Base-by-base conservation (phyloP, 1,140 invertebrate species). In the Cyclargus thomasi region DNA sequence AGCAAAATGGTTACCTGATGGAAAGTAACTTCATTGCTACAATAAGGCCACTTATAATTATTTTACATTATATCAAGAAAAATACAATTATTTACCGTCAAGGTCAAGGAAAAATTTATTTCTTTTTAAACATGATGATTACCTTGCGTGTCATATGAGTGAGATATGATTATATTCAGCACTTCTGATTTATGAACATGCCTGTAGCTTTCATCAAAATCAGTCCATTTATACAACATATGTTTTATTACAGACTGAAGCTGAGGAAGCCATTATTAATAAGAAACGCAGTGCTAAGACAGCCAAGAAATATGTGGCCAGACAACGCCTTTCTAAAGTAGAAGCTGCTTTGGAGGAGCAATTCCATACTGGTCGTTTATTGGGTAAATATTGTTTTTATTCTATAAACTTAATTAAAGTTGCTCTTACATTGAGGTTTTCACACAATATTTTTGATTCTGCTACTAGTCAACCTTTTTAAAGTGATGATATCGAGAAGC, bases 341-440 rank as follows among this genome's bases (percentile, higher is more conserved):
- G 99, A 99, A 83, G 93, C 94, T 71, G 94, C 94, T 68, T 81
- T 99, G 53, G 97, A 99, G 91, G 98, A 99, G 90, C 98, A 99
- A 90, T 99, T 99, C 93, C 93, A 95, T 70, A 97, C 97, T 83
- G 98, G 98, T 77, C 94, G 98, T 90, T 93, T 99, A 74, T 92
- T 99, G 81, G 97, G 97, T 97, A 92, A 75, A 29, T 29, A 29
- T 29, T 29, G 8, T 6, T 23, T 23, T 2, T 29, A 7, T 8
- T 29, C 5, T 29, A 29, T 5, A 29, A 8, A 7, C 8, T 29
- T 6, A 29, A 7, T 8, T 29, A 5, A 29, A 29, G 8, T 4
- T 29, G 29, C 8, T 29, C 5, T 0, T 29, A 4, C 29, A 29
- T 29, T 29, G 5, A n/a, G n/a, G n/a, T n/a, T n/a, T n/a, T n/a